phyloP scores from a whole-genome alignment of 2,113 vertebrate species.

The Cyprinodon variegatus region DNA sequence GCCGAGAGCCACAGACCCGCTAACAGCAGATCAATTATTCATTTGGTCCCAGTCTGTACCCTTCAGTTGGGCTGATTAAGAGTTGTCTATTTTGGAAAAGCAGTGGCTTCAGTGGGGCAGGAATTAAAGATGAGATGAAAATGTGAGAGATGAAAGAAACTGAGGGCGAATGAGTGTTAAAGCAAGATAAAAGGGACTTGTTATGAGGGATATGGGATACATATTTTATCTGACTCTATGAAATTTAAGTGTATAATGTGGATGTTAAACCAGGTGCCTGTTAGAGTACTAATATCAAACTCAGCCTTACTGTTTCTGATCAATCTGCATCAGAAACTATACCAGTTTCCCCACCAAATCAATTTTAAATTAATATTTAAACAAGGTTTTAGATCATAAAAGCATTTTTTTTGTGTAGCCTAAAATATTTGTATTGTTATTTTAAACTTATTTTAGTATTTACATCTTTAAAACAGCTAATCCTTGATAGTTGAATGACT shows the following conservation, averaged over 20 bases:
- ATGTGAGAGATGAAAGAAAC: constrained; percentile 4
- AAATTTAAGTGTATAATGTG: constrained; percentile 26
- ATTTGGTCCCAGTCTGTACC: constrained; percentile 42
- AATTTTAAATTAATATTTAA: too few relatives aligned
- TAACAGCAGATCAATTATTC: constrained; percentile 76
- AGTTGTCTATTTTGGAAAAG: constrained; percentile 6
- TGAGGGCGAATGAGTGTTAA: constrained; percentile 6
- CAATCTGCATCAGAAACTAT: constrained; percentile 35
- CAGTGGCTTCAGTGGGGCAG: neutral
- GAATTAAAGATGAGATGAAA: neutral
- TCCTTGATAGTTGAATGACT: neutral
- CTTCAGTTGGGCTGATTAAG: constrained; percentile 49
- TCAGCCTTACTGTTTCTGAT: constrained; percentile 30
- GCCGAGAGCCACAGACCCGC: constrained; percentile 39
- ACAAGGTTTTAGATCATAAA: constrained; percentile 27
- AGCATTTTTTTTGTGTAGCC: constrained; percentile 14
- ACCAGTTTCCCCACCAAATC: constrained; percentile 6
- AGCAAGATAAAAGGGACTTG: constrained; percentile 14
- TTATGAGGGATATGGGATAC: constrained; percentile 11
- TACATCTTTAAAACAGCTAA: neutral
- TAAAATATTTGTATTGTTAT: constrained; percentile 12
- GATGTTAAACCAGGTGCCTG: constrained; percentile 26
- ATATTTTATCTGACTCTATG: constrained; percentile 33
- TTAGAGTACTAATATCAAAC: constrained; percentile 44
- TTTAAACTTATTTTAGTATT: constrained; percentile 3